Evolutionary conservation across 1,140 invertebrate genomes (phyloP).

Genomic region (Drosophila sechellia): DNA sequence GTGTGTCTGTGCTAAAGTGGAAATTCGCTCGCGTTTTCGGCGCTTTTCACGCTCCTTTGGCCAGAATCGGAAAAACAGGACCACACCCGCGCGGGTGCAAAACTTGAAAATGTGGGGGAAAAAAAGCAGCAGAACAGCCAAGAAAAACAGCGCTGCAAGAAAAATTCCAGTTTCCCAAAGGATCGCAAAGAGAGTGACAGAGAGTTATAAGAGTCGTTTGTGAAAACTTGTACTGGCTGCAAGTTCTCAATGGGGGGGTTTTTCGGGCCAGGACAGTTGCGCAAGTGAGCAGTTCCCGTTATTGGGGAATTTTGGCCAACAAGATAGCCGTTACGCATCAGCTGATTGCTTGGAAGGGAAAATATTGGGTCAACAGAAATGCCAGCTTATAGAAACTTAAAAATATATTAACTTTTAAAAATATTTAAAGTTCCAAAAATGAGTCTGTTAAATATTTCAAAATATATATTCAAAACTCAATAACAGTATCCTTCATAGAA

Average conservation of each 20-base stretch:
- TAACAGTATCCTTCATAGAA: background rate
- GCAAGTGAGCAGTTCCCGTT: constrained; percentile 53
- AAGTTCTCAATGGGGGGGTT: constrained; percentile 12
- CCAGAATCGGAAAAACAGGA: constrained; percentile 51
- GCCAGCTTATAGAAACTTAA: background rate
- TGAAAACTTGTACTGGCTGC: constrained; percentile 12
- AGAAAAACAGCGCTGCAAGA: constrained; percentile 53
- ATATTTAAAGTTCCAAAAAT: background rate
- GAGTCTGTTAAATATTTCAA: too few species aligned
- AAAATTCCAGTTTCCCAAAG: constrained; percentile 51
- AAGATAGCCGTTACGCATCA: constrained; percentile 46
- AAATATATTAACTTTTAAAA: background rate
- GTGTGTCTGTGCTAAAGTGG: constrained; percentile 11
- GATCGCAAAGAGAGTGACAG: constrained; percentile 19
- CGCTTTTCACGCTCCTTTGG: constrained; percentile 19
- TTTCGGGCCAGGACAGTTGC: constrained; percentile 36
- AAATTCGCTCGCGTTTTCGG: constrained; percentile 39
- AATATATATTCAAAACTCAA: too few species aligned
- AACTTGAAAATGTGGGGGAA: constrained; percentile 41
- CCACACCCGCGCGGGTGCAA: constrained; percentile 71
- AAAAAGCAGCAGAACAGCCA: constrained; percentile 31
- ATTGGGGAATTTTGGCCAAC: constrained; percentile 29
- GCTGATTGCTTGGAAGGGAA: constrained; percentile 20
- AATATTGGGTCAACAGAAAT: background rate
- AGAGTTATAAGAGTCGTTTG: constrained; percentile 6